A percentile compares a stretch with the other conserved stretches of the same genome.
phyloP scores from a whole-genome alignment of 2,113 vertebrate genomes.

The Taurulus bubalis region DNA sequence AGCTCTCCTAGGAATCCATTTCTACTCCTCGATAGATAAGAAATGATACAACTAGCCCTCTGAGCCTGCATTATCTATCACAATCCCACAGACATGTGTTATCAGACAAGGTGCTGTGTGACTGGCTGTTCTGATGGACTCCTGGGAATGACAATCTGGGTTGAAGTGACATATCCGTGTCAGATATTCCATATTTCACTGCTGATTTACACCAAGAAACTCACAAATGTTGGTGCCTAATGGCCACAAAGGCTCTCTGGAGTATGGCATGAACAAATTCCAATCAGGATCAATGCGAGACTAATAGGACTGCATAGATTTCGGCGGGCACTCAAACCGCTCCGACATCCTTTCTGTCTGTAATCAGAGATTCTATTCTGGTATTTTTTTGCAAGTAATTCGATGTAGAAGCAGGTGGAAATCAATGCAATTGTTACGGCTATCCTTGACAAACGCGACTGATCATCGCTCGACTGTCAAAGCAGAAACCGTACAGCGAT shows the following conservation, averaged over 20 bases:
- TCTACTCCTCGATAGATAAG: constrained; percentile 26
- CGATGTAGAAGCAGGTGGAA: neutral
- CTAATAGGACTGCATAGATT: constrained; percentile 14
- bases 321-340: constrained; percentile 9
- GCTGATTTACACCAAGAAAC: constrained; percentile 7
- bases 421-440: neutral
- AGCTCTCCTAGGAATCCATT: constrained; percentile 24
- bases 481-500: neutral
- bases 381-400: neutral
- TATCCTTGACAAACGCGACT: neutral
- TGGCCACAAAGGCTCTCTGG: constrained; percentile 1
- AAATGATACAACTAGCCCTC: constrained; percentile 33
- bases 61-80: neutral
- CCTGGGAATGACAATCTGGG: neutral
- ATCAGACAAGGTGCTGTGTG: neutral
- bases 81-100: neutral
- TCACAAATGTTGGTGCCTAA: constrained; percentile 6
- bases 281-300: constrained; percentile 7
- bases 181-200: constrained; percentile 14
- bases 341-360: constrained; percentile 21
- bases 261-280: neutral
- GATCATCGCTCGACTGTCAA: neutral
- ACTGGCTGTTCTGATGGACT: neutral
- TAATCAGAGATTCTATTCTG: constrained; percentile 57
- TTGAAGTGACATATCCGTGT: constrained; percentile 8